Percentiles rank a stretch among this genome's conserved stretches.
phyloP scores from a whole-genome alignment of 2,888 invertebrate genomes.

The Erynnis tages region DNA sequence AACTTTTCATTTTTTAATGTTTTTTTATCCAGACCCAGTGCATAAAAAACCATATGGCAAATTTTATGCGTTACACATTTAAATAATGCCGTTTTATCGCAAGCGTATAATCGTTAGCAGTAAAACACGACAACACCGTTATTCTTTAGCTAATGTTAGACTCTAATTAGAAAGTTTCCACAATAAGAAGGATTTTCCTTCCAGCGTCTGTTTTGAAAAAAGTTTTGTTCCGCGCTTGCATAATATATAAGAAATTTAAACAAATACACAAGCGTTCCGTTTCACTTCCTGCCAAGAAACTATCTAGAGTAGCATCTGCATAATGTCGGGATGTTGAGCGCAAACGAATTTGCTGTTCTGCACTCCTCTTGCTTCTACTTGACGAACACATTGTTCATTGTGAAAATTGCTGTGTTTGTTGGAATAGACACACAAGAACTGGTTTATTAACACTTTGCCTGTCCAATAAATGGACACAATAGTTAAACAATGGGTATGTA shows the following conservation, averaged over 20 bases:
- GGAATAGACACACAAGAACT: too few species aligned
- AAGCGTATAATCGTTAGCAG: too few species aligned
- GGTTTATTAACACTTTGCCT: too few species aligned
- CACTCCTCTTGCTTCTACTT: conserved; percentile 9
- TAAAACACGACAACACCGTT: too few species aligned
- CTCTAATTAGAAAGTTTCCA: conserved; percentile 10
- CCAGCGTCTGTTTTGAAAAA: conserved; percentile 3
- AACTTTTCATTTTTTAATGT: too few species aligned
- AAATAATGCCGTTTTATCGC: too few species aligned
- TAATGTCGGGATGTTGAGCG: conserved; percentile 22
- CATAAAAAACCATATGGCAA: too few species aligned
- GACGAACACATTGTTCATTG: conserved; percentile 11
- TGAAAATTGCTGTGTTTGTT: too few species aligned
- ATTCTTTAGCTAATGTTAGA: neutral
- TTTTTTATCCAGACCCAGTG: too few species aligned
- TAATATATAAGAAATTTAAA: conserved; percentile 25
- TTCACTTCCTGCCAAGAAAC: conserved; percentile 28
- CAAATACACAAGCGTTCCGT: conserved; percentile 25
- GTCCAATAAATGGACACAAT: too few species aligned
- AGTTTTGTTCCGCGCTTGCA: conserved; percentile 15
- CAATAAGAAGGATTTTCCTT: conserved; percentile 9
- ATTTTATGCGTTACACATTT: too few species aligned
- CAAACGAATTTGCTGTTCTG: conserved; percentile 16
- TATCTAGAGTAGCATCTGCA: conserved; percentile 22
- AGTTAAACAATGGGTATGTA: too few species aligned